phyloP scores from a whole-genome alignment of 2,888 invertebrate genomes.

The Actias luna region DNA sequence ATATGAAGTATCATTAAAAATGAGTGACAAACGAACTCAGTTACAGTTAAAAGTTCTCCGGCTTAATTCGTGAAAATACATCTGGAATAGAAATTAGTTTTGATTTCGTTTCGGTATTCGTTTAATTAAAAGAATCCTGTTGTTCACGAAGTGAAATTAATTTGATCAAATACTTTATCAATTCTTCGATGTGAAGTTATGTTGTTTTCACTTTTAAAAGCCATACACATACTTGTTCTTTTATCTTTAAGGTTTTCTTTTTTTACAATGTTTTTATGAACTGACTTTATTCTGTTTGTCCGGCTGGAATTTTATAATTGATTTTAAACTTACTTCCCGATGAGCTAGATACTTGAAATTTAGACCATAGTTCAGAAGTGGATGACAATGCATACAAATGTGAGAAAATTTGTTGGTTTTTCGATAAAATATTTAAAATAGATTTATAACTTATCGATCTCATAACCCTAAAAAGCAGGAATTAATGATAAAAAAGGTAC shows the following conservation, averaged over 20 bases:
- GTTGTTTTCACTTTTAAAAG: not conserved
- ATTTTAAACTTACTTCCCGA: too few relatives aligned
- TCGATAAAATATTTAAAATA: too few relatives aligned
- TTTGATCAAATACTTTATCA: conserved; percentile 29
- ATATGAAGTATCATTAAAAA: conserved; percentile 3
- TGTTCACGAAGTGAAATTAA: conserved; percentile 34
- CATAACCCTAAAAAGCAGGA: too few relatives aligned
- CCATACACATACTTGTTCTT: not conserved
- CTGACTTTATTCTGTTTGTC: not conserved
- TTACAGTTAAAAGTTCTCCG: conserved; percentile 4
- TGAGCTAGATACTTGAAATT: too few relatives aligned
- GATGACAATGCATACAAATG: too few relatives aligned
- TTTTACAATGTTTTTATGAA: not conserved
- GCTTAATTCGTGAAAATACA: not conserved
- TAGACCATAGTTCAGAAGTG: too few relatives aligned
- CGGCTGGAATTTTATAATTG: too few relatives aligned
- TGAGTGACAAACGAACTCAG: not conserved
- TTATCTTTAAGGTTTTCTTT: not conserved
- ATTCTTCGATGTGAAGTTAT: not conserved
- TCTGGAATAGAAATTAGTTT: conserved; percentile 13
- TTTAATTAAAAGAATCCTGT: conserved; percentile 31
- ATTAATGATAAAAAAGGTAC: too few relatives aligned
- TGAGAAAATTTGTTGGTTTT: too few relatives aligned
- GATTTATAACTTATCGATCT: too few relatives aligned
- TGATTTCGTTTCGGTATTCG: conserved; percentile 11